phyloP scores from a whole-genome alignment of 1,140 invertebrate species.

The Paramacrobiotus metropolitanus region DNA sequence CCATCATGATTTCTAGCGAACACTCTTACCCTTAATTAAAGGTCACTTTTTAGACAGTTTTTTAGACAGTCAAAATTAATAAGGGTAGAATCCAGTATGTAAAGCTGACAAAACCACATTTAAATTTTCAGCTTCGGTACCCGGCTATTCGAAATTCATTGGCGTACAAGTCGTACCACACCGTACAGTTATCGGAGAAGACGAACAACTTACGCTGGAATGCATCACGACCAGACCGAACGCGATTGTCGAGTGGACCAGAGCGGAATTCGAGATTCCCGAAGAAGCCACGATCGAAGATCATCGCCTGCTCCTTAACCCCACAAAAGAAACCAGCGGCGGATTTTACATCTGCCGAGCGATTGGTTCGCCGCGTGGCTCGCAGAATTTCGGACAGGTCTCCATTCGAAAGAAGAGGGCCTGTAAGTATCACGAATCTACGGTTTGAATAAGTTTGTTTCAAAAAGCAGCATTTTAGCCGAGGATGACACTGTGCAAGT shows the following conservation, averaged over 20 bases:
- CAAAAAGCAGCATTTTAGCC: too few species aligned
- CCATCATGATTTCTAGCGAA: too few species aligned
- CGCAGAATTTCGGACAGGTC: background rate
- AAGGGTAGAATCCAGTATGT: too few species aligned
- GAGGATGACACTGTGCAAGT: too few species aligned
- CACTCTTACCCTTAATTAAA: too few species aligned
- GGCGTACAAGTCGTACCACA: background rate
- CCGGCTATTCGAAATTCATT: too few species aligned
- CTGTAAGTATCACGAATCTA: constrained; percentile 5
- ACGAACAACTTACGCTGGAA: background rate
- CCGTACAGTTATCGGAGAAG: background rate
- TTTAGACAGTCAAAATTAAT: too few species aligned
- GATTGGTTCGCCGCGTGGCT: background rate
- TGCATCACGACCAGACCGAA: background rate
- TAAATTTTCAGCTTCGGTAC: too few species aligned
- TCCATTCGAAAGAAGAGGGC: background rate
- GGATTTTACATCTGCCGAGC: background rate
- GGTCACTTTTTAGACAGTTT: too few species aligned
- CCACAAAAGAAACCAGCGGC: background rate
- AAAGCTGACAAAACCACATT: too few species aligned
- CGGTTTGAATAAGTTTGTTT: background rate
- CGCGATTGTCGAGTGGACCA: background rate
- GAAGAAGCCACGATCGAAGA: background rate
- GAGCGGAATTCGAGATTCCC: background rate
- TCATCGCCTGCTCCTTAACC: background rate